Evolutionary conservation across 1,140 invertebrate species (phyloP).

Genomic region (Lasaia peninsularis): DNA sequence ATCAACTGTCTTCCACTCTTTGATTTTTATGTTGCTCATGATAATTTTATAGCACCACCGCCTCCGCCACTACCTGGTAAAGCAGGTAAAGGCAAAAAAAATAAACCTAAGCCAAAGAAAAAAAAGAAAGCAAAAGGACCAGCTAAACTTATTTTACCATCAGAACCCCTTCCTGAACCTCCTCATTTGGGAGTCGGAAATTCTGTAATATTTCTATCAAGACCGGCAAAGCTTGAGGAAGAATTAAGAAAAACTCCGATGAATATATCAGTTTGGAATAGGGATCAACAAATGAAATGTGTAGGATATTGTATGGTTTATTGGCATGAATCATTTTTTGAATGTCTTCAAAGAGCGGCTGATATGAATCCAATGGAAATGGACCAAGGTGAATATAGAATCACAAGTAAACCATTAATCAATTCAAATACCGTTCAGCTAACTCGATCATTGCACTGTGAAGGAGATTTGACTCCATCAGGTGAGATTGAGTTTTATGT

Average conservation of each 20-base stretch:
- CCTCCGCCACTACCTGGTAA: conserved; percentile 52
- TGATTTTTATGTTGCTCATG: conserved; percentile 66
- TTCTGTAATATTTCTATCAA: conserved; percentile 58
- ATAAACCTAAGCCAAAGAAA: conserved; percentile 42
- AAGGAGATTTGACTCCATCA: conserved; percentile 62
- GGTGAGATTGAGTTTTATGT: conserved; percentile 67
- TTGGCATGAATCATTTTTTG: conserved; percentile 62
- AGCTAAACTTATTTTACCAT: conserved; percentile 51
- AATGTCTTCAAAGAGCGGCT: conserved; percentile 45
- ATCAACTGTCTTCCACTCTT: conserved; percentile 65
- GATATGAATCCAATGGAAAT: conserved; percentile 59
- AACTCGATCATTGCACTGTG: conserved; percentile 51
- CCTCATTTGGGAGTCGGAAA: conserved; percentile 66
- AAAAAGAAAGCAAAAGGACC: conserved; percentile 44
- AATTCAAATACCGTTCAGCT: conserved; percentile 61
- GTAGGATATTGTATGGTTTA: conserved; percentile 56
- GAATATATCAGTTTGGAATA: conserved; percentile 63
- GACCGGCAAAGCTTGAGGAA: conserved; percentile 63
- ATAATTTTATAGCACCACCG: conserved; percentile 63
- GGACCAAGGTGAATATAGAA: conserved; percentile 58
- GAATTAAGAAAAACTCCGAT: conserved; percentile 57
- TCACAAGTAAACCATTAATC: conserved; percentile 52
- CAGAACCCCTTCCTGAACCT: conserved; percentile 62
- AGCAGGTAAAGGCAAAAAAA: conserved; percentile 38
- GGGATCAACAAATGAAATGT: conserved; percentile 64